A percentile compares a stretch with the other conserved stretches of the same genome.
These are phyloP conservation scores for Callipepla californica DNA, from an alignment of 2,113 vertebrate genomes.

Conservation along the genomic window DNA sequence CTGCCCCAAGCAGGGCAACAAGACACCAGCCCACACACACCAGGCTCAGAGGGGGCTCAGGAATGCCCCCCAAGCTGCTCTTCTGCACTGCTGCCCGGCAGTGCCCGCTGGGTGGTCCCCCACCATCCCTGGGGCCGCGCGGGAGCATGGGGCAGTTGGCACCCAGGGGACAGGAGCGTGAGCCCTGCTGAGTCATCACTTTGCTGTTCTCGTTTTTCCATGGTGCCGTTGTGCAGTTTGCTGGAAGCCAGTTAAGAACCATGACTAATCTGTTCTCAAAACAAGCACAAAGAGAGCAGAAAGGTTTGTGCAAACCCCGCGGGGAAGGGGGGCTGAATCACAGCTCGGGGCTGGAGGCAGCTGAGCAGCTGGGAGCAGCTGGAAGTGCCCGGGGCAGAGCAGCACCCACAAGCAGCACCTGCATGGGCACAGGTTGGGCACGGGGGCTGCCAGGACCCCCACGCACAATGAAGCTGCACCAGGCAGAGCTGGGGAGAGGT, in stretches of 20 bases:
- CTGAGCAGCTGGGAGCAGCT: background rate
- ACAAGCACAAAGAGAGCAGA: conserved; percentile 60
- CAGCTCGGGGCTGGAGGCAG: background rate
- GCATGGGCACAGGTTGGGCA: background rate
- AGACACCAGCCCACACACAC: accelerated
- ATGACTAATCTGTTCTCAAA: conserved; percentile 76
- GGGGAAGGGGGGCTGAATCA: conserved; percentile 55
- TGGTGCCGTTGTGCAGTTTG: conserved; percentile 66
- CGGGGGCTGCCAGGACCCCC: background rate
- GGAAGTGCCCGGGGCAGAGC: background rate
- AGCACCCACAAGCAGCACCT: background rate
- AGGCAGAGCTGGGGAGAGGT: background rate
- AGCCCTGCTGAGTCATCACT: conserved; percentile 71
- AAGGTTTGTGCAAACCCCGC: conserved; percentile 65
- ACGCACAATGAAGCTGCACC: accelerated
- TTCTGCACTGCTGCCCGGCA: accelerated
- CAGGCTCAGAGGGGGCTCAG: accelerated
- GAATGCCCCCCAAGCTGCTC: background rate
- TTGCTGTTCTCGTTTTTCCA: conserved; percentile 69
- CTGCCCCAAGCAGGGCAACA: accelerated
- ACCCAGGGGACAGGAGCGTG: background rate
- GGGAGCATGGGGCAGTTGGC: background rate
- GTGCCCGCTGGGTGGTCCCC: background rate
- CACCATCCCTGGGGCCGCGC: accelerated
- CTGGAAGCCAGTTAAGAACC: conserved; percentile 72